These are phyloP conservation scores for Aurelia coerulea DNA, from an alignment of 30 jellyfish, hydroid and myxozoan species.

Conservation along the genomic window DNA sequence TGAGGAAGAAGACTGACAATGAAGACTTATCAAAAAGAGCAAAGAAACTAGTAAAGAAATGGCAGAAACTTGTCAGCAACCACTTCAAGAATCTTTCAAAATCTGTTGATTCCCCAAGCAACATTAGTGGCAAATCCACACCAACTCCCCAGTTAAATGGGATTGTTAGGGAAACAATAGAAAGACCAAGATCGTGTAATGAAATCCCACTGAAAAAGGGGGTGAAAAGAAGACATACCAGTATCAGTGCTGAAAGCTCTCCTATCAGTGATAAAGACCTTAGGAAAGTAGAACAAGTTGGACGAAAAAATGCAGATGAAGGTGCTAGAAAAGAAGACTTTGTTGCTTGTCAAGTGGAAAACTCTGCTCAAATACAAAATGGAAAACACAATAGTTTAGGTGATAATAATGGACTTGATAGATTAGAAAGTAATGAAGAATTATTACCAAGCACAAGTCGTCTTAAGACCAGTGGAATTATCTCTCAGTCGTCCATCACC, in stretches of 20 bases:
- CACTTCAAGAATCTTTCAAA: conserved; percentile 73
- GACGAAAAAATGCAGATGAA: background rate
- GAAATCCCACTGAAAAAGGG: conserved; percentile 56
- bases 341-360: conserved; percentile 1
- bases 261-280: conserved; percentile 38
- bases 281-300: background rate
- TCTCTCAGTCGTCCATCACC: background rate
- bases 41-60: conserved; percentile 82
- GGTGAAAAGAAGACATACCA: conserved; percentile 63
- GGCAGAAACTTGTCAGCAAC: conserved; percentile 88
- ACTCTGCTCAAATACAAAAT: conserved; percentile 3
- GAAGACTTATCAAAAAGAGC: conserved; percentile 94
- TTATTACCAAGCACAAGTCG: conserved; percentile 4
- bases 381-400: conserved; percentile 21
- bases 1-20: conserved; percentile 89
- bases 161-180: conserved; percentile 38
- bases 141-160: conserved; percentile 70
- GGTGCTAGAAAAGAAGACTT: background rate
- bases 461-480: background rate
- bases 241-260: conserved; percentile 48
- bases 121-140: conserved; percentile 39
- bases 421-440: background rate
- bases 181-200: conserved; percentile 58
- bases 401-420: background rate
- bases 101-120: conserved; percentile 48